Percentiles rank a stretch among this genome's conserved stretches.
phyloP scores from a whole-genome alignment of 2,888 invertebrate species.

The Phlogophora meticulosa region DNA sequence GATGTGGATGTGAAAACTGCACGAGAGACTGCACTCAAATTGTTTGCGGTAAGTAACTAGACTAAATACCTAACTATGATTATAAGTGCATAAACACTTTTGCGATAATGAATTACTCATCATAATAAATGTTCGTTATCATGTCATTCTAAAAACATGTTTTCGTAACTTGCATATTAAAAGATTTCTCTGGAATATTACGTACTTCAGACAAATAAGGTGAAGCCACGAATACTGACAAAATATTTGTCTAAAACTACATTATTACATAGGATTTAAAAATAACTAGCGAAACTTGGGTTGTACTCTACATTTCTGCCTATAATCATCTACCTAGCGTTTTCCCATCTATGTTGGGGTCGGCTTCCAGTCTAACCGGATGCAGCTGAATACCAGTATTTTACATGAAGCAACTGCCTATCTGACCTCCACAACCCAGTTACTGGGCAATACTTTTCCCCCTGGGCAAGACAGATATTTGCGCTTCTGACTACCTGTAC shows the following conservation, averaged over 20 bases:
- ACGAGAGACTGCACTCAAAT: slow-evolving; percentile 95
- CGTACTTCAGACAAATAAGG: slow-evolving; percentile 8
- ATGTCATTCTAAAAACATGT: slow-evolving; percentile 39
- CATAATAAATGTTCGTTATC: slow-evolving; percentile 10
- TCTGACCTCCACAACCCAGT: no score
- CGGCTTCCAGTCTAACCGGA: no score
- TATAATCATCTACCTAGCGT: no score
- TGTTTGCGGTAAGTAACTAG: slow-evolving; percentile 94
- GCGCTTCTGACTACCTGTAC: no score
- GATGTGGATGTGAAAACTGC: slow-evolving; percentile 93
- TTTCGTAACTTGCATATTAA: slow-evolving; percentile 22
- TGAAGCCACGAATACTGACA: neutral
- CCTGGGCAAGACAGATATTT: no score
- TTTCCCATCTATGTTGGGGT: no score
- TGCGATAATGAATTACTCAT: slow-evolving; percentile 17
- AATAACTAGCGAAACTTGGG: no score
- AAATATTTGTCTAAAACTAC: neutral
- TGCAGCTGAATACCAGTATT: no score
- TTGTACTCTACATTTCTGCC: neutral
- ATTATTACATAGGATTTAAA: neutral
- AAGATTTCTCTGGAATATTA: slow-evolving; percentile 6
- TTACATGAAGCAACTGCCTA: no score
- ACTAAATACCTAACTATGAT: neutral
- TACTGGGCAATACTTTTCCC: no score
- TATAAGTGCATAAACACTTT: slow-evolving; percentile 32